These are phyloP conservation scores for Cephus pygmeus DNA, from an alignment of 2,888 invertebrate genomes.

Conservation along the genomic window DNA sequence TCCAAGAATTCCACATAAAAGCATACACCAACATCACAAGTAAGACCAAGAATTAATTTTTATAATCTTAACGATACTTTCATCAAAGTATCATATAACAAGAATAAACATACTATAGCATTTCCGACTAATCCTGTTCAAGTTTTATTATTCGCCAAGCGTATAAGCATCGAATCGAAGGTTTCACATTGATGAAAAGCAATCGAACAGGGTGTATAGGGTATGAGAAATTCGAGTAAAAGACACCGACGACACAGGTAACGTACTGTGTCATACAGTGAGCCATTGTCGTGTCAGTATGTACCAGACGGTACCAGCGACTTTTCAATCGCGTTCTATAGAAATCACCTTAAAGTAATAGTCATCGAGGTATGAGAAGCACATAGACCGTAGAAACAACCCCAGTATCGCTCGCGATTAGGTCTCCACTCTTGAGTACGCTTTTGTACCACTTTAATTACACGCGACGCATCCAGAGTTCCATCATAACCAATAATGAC, in stretches of 20 bases:
- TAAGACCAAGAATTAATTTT: neutral
- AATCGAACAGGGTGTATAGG: neutral
- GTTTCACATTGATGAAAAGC: neutral
- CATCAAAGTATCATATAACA: neutral
- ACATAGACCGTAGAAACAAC: conserved; percentile 14
- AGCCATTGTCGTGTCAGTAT: conserved; percentile 12
- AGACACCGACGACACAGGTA: conserved; percentile 5
- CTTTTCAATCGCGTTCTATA: conserved; percentile 16
- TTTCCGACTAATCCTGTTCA: neutral
- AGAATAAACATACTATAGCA: conserved; percentile 4
- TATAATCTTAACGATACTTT: neutral
- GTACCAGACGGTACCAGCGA: conserved; percentile 29
- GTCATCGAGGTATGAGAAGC: conserved; percentile 13
- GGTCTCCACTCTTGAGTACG: neutral
- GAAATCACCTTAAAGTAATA: conserved; percentile 19
- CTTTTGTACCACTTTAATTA: conserved; percentile 20
- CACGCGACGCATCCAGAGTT: conserved; percentile 9
- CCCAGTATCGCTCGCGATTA: conserved; percentile 15
- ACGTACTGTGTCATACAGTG: conserved; percentile 14
- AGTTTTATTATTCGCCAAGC: neutral
- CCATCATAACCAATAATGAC: conserved; percentile 11
- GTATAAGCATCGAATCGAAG: neutral
- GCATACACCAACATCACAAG: neutral
- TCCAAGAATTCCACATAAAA: neutral
- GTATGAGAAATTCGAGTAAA: neutral